These are phyloP conservation scores for Plodia interpunctella DNA, from an alignment of 1,140 invertebrate species.

Conservation along the genomic window DNA sequence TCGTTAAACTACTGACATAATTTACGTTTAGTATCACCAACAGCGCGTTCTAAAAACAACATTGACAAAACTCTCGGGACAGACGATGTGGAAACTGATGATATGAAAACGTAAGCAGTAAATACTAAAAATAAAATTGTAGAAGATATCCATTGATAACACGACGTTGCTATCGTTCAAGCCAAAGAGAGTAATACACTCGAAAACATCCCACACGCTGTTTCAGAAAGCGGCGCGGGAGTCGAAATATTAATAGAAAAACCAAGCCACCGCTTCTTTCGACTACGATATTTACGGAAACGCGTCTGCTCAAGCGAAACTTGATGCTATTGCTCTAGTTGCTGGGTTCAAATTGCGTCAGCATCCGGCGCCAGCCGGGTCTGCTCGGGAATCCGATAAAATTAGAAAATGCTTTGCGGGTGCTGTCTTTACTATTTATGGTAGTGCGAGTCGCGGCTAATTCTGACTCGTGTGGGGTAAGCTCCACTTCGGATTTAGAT, in stretches of 20 bases:
- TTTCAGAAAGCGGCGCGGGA: slow-evolving; percentile 43
- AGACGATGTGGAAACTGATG: background rate
- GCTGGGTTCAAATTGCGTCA: slow-evolving; percentile 35
- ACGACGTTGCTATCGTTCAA: slow-evolving; percentile 1
- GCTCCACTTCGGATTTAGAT: slow-evolving; percentile 37
- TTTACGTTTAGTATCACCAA: background rate
- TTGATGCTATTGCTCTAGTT: slow-evolving; percentile 20
- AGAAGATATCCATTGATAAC: background rate
- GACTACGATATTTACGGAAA: slow-evolving; percentile 52
- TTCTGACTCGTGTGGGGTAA: slow-evolving; percentile 50
- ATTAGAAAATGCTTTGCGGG: slow-evolving; percentile 66
- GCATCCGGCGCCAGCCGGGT: slow-evolving; percentile 23
- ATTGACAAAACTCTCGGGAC: background rate
- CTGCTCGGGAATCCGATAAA: slow-evolving; percentile 43
- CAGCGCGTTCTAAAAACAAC: background rate
- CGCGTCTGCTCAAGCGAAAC: slow-evolving; percentile 26
- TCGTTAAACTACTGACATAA: slow-evolving; percentile 9
- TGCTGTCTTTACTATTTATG: slow-evolving; percentile 73
- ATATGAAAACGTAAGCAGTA: background rate
- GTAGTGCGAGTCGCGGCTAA: slow-evolving; percentile 55
- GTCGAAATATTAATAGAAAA: slow-evolving; percentile 52
- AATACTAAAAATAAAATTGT: background rate
- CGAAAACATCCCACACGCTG: slow-evolving; percentile 15
- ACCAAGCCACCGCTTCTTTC: slow-evolving; percentile 33
- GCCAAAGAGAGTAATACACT: background rate